phyloP scores from a whole-genome alignment of 1,140 invertebrate species.

The Zaprionus camerounensis region DNA sequence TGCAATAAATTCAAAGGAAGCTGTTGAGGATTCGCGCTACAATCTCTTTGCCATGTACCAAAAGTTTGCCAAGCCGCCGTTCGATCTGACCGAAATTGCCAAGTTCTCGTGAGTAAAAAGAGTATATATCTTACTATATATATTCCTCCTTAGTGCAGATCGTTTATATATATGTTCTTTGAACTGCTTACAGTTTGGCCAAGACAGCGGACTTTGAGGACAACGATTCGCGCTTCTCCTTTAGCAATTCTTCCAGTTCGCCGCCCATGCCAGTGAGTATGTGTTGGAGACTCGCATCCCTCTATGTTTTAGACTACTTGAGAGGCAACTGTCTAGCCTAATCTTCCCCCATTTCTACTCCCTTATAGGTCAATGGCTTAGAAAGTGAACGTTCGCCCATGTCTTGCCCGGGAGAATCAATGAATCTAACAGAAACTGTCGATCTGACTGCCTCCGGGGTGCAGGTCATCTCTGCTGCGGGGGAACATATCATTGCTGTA shows the following conservation, averaged over 20 bases:
- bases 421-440: constrained; percentile 44
- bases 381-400: constrained; percentile 67
- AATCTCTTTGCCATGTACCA: constrained; percentile 84
- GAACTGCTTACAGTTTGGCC: constrained; percentile 38
- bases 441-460: constrained; percentile 84
- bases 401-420: constrained; percentile 26
- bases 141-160: neutral
- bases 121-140: neutral
- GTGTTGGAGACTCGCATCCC: constrained; percentile 57
- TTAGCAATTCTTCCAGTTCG: constrained; percentile 90
- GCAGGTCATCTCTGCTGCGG: constrained; percentile 92
- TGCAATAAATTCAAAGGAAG: constrained; percentile 59
- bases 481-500: constrained; percentile 94
- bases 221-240: constrained; percentile 89
- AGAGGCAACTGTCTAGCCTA: constrained; percentile 20
- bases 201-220: constrained; percentile 78
- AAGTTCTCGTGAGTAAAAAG: constrained; percentile 79
- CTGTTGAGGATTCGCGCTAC: constrained; percentile 78
- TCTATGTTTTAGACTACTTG: neutral
- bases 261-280: constrained; percentile 87
- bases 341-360: neutral
- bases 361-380: constrained; percentile 69
- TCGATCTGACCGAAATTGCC: constrained; percentile 81
- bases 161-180: neutral
- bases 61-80: constrained; percentile 82